Base-by-base conservation (phyloP, 2,797 vertebrate species). In the Harpagifer antarcticus region DNA sequence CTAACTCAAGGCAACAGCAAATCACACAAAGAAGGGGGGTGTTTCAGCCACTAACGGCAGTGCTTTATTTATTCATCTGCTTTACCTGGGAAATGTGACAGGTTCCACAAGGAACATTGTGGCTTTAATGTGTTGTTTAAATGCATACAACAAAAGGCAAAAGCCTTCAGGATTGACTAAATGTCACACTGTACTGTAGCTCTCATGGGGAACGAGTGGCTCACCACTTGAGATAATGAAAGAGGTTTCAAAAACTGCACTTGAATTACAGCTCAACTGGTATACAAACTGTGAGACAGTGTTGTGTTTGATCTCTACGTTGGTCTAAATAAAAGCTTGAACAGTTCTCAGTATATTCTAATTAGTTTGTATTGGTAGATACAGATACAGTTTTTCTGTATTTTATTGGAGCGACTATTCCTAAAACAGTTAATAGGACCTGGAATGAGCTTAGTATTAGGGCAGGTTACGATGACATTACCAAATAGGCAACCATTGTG, bases 51-150 rank as follows among this genome's bases (percentile, higher is more conserved):
- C 82, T 55, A 60, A 86, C 63, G 63, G 72, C 31, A 13, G 15
- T 3, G 62, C 48, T 87, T 92, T 87, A 89, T 90, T 91, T 90
- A 89, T 93, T 93, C 84, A 91, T 92, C 83, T 91, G 86, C 77
- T 87, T 89, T 90, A 91, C 89, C 90, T 90, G 88, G 85, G 84
- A 90, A 86, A 86, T 86, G 87, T 90, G 85, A 88, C 86, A 85
- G 74, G 64, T 67, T 88, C 85, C 76, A 71, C 70, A 0, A 88
- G 86, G 86, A 87, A 55, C 72, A 67, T 69, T 80, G n/a, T 48
- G 81, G 71, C 83, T 91, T 88, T 89, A 91, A 93, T 85, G 85
- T 87, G 86, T 88, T 91, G 89, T 92, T 89, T 91, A 88, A 92
- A 90, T 86, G 81, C 89, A 88, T 76, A 85, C 85, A 87, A 86